These are phyloP conservation scores for Megaptera novaeangliae DNA, from an alignment of 2,113 vertebrate species.

Conservation along the genomic window DNA sequence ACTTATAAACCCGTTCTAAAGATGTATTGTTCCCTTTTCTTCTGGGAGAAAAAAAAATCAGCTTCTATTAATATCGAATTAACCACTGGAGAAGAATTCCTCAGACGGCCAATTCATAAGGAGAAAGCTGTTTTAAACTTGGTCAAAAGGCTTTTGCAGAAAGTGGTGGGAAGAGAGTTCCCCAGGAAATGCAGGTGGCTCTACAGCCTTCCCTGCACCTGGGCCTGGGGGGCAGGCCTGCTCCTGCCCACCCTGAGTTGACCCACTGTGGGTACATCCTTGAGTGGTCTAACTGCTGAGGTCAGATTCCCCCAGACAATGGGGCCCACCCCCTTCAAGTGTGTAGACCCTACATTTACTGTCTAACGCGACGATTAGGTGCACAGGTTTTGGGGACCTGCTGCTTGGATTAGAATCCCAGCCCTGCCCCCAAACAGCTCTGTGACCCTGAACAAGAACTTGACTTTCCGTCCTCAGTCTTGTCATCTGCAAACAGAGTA, in stretches of 20 bases:
- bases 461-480: background rate
- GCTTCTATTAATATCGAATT: conserved; percentile 84
- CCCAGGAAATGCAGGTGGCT: conserved; percentile 58
- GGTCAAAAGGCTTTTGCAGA: conserved; percentile 67
- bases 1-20: conserved; percentile 83
- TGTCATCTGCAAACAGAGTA: background rate
- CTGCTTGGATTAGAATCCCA: background rate
- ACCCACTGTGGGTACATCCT: background rate
- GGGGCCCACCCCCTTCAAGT: background rate
- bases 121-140: conserved; percentile 78
- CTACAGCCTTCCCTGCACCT: background rate
- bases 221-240: background rate
- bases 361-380: background rate
- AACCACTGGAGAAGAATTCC: conserved; percentile 79
- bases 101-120: conserved; percentile 75
- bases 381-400: too few species aligned
- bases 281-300: background rate
- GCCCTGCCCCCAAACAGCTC: background rate
- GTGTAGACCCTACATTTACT: background rate
- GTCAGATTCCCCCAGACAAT: background rate
- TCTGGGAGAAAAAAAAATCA: conserved; percentile 74
- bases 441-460: background rate
- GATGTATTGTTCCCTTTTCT: conserved; percentile 82
- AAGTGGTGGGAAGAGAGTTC: conserved; percentile 51
- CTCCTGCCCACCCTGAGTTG: background rate